phyloP scores from a whole-genome alignment of 2,797 vertebrate species.

The Triplophysa bombifrons region DNA sequence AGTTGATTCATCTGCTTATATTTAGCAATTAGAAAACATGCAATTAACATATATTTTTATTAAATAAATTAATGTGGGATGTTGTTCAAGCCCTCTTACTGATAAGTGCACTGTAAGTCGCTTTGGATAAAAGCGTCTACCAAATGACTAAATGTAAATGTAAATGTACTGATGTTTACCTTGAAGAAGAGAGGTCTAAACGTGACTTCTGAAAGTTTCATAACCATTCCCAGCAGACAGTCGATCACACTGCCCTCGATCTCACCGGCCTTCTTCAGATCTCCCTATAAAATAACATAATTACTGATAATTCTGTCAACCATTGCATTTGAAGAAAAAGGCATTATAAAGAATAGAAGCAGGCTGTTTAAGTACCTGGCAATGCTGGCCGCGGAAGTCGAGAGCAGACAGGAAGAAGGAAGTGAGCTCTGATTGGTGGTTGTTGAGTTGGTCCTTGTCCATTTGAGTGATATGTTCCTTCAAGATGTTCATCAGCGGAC shows the following conservation, averaged over 20 bases:
- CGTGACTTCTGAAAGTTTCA: conserved; percentile 94
- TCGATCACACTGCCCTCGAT: conserved; percentile 83
- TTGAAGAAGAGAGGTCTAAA: conserved; percentile 97
- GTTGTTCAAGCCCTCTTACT: background rate
- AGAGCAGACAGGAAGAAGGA: conserved; percentile 88
- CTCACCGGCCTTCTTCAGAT: conserved; percentile 80
- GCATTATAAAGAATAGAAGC: background rate
- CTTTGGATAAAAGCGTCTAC: no score
- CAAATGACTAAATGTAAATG: no score
- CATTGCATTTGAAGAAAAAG: background rate
- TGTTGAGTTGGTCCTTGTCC: conserved; percentile 83
- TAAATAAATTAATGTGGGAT: no score
- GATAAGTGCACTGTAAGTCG: no score
- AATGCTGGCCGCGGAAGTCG: conserved; percentile 85
- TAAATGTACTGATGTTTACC: conserved; percentile 74
- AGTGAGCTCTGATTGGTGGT: conserved; percentile 90
- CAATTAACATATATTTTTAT: no score
- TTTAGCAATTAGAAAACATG: no score
- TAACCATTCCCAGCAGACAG: conserved; percentile 89
- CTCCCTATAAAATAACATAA: conserved; percentile 72
- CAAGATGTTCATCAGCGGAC: conserved; percentile 85
- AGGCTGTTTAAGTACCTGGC: conserved; percentile 71
- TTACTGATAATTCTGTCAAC: background rate
- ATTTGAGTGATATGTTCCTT: conserved; percentile 86
- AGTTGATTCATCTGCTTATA: no score